phyloP scores from a whole-genome alignment of 92 coral and sea anemone genomes.

The Parazoanthus atlanticus region DNA sequence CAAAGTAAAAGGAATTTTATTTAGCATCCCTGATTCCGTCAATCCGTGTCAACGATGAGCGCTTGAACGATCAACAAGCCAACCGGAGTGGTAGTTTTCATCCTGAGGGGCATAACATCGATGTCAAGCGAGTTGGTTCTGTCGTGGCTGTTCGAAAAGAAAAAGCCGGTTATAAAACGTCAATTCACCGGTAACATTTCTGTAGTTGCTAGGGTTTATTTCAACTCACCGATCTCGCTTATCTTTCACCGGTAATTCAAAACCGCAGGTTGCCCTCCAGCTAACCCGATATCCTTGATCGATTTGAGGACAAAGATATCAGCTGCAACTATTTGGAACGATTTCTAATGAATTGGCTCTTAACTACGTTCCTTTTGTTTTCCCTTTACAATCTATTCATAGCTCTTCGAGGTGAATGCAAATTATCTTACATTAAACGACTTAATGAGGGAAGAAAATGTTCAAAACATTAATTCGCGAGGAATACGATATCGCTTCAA shows the following conservation, averaged over 20 bases:
- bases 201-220: neutral
- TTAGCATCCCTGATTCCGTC: neutral
- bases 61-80: neutral
- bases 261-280: conserved; percentile 34
- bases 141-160: neutral
- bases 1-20: conserved; percentile 8
- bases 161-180: neutral
- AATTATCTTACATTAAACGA: neutral
- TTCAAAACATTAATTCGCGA: neutral
- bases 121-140: neutral
- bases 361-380: neutral
- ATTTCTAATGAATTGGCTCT: neutral
- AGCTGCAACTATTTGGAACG: conserved; percentile 10
- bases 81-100: neutral
- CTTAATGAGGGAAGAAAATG: neutral
- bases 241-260: conserved; percentile 7
- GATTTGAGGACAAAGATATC: conserved; percentile 23
- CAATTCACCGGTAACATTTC: neutral
- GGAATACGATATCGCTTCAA: neutral
- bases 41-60: conserved; percentile 9
- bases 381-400: neutral
- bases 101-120: conserved; percentile 11
- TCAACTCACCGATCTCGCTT: neutral
- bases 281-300: conserved; percentile 23
- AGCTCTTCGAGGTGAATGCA: neutral